Base-by-base conservation (phyloP, 30 jellyfish, hydroid and myxozoan genomes). In the Aurelia aurita complex sp. Pacific region DNA sequence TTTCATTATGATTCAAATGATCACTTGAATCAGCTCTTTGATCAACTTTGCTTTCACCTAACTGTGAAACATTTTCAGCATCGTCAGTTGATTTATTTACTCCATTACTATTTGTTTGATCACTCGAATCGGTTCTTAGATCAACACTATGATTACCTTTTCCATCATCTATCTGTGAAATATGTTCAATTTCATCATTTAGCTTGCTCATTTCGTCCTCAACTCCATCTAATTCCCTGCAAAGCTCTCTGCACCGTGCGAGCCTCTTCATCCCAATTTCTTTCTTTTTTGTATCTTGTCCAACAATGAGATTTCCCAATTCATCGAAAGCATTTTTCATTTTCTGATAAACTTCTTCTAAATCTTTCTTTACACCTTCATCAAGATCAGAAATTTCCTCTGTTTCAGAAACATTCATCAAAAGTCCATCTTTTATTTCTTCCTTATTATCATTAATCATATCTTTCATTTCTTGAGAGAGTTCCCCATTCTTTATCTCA, bases 261-360 rank as follows among this genome's bases (percentile, higher is more conserved):
- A 77, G 36, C 14, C 68, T 70, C 61, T 57, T 76, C 13, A 32
- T 67, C 61, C 77, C 89, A 4, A 53, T 19, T 50, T 60, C 61
- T 2, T 70, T 65, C 32, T 6, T 19, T 38, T 36, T 8, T 4
- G 68, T 17, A 29, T 33, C 78, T 13, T 38, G 19, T 34, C 53
- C 74, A 9, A 19, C 74, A 13, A 67, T 43, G 17, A 83, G 42
- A 10, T 83, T 33, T 17, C 55, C 53, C 32, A 83, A 74, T 10
- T 62, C 73, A 46, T 83, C 85, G 34, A 69, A 70, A 9, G 61
- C 86, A 6, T 50, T 42, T 72, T 72, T 73, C 85, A 83, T 83
- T 17, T 65, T 54, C 16, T 32, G 34, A 62, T 70, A 83, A 34
- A 76, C 59, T 2, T 72, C 85, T 53, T 59, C 73, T 5, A 83